Evolutionary conservation across 2,113 vertebrate genomes (phyloP), one percentile per base, ranked within the genome.

Genomic region (Morone chrysops): DNA sequence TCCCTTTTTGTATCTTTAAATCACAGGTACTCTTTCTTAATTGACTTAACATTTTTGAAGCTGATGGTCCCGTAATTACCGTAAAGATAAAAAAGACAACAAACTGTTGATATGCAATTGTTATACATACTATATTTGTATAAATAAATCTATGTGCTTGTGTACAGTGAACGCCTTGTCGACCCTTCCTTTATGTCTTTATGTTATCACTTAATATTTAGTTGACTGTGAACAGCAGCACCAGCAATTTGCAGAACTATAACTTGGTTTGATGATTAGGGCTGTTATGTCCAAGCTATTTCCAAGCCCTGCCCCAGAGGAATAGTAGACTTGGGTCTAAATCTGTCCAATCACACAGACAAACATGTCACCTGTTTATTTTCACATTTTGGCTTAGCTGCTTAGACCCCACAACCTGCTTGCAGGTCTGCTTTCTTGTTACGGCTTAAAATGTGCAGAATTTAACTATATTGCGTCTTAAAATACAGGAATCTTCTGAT

Each of bases 61-160:
- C 86, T 89, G 88, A 87, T 91, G 84, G 92, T 92, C 92, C 86
- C 93, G 92, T 90, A 91, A 70, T 92, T 92, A 90, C 66, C 79
- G 50, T 92, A 82, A 90, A 92, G 86, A 88, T 6, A 66, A 40
- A 59, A 91, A 82, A 75, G n/a, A 92, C 78, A 90, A 90, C 59
- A 91, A 88, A 85, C 84, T 90, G 89, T 94, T 95, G 87, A 95
- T 96, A 96, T 95, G 95, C 95, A 96, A 96, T 96, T 96, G 95
- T 95, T 93, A 95, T 95, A 95, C 93, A 95, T 95, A 95, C 86
- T 96, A 96, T 96, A 96, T 96, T 96, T 96, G 95, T 96, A 95
- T 94, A 94, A 96, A 96, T 96, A 96, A 95, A 95, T 94, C 90
- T 89, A 92, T 92, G 94, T 96, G 91, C 83, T 93, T 95, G 95